Percentiles rank a stretch among this genome's conserved stretches.
Evolutionary conservation across 2,888 invertebrate genomes (phyloP).

Genomic region (Crioceris asparagi): DNA sequence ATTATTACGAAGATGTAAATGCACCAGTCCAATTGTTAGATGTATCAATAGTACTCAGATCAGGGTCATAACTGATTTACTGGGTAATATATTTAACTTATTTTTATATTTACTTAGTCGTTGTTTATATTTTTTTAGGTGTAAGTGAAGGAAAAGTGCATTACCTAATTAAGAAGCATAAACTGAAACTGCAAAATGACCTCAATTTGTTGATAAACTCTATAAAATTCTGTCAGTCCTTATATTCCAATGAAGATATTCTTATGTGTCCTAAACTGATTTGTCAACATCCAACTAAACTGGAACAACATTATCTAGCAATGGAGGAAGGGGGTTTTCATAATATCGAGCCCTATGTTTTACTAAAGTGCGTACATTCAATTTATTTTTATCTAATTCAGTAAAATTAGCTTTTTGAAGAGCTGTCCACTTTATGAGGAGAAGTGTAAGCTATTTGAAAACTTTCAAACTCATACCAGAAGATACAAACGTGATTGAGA

Average conservation of each 20-base stretch:
- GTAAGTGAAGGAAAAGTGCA: too few relatives aligned
- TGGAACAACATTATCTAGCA: conserved; percentile 51
- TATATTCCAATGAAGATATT: conserved; percentile 44
- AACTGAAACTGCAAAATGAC: conserved; percentile 10
- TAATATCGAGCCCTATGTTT: conserved; percentile 25
- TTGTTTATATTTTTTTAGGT: too few relatives aligned
- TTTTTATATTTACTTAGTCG: too few relatives aligned
- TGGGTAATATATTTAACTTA: too few relatives aligned
- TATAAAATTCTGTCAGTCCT: conserved; percentile 29
- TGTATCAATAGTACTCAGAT: too few relatives aligned
- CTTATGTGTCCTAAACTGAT: conserved; percentile 44
- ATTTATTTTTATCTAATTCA: conserved; percentile 1
- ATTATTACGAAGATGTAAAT: too few relatives aligned
- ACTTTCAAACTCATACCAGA: conserved; percentile 31
- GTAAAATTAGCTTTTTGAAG: conserved; percentile 11
- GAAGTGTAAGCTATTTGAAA: conserved; percentile 31
- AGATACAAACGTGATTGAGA: conserved; percentile 34
- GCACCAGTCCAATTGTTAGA: too few relatives aligned
- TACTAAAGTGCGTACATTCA: conserved; percentile 27
- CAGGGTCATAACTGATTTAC: too few relatives aligned
- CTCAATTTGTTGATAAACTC: conserved; percentile 14
- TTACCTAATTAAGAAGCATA: background rate
- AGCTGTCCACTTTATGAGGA: conserved; percentile 16
- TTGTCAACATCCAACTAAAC: conserved; percentile 43
- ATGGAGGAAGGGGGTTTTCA: conserved; percentile 51